Evolutionary conservation across 1,140 invertebrate species (phyloP).

Genomic region (Bombus fervidus): DNA sequence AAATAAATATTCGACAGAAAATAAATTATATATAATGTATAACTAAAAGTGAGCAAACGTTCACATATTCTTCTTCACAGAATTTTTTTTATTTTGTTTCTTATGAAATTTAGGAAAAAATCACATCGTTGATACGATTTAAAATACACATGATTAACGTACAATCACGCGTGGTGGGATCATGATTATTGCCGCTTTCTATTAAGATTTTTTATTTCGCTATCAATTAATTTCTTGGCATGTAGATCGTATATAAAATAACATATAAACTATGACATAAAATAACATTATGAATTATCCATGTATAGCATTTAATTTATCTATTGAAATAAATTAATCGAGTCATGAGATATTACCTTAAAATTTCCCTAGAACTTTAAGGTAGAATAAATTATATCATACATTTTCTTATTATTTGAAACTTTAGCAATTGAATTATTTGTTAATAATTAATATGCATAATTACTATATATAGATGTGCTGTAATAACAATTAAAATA

Average conservation of each 20-base stretch:
- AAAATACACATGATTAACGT: not conserved
- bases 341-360: not conserved
- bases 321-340: not conserved
- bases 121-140: not conserved
- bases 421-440: not conserved
- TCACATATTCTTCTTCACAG: not conserved
- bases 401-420: not conserved
- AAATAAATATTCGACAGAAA: not conserved
- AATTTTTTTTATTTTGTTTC: not conserved
- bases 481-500: not conserved
- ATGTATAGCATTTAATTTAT: not conserved
- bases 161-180: not conserved
- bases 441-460: not conserved
- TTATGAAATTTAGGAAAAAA: not conserved
- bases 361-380: not conserved
- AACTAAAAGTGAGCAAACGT: not conserved
- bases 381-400: not conserved
- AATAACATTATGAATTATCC: not conserved
- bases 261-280: not conserved
- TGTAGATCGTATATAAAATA: not conserved
- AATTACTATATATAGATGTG: too few relatives aligned
- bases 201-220: not conserved
- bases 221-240: not conserved
- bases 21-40: not conserved
- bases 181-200: not conserved